phyloP scores from a whole-genome alignment of 2,113 vertebrate species.

The Bubalus kerabau region DNA sequence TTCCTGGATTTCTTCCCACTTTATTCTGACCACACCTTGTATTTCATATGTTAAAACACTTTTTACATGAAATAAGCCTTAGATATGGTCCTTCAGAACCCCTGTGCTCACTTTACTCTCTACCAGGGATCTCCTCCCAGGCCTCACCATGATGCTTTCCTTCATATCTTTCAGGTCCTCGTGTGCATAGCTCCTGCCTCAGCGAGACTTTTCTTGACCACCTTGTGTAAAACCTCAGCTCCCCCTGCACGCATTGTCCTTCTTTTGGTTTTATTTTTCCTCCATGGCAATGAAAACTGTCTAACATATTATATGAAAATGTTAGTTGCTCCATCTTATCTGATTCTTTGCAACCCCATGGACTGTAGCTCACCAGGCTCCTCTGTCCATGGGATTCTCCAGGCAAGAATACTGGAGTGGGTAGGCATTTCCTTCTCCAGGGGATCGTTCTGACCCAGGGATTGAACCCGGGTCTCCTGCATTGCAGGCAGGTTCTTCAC shows the following conservation, averaged over 20 bases:
- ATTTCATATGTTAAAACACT: not conserved
- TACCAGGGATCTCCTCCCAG: not conserved
- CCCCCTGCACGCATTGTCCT: fast-evolving
- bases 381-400: not conserved
- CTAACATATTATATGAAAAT: not conserved
- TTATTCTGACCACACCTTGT: not conserved
- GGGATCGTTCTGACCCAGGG: not conserved
- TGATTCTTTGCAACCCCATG: not conserved
- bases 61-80: not conserved
- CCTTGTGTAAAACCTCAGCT: not conserved
- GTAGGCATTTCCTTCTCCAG: not conserved
- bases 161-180: too few relatives aligned
- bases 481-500: not conserved
- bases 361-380: not conserved
- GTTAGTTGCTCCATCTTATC: not conserved
- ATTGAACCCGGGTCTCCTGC: not conserved
- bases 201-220: not conserved
- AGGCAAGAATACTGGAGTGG: not conserved
- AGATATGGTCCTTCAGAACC: not conserved
- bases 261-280: not conserved
- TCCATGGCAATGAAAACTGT: not conserved
- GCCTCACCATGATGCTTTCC: not conserved
- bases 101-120: not conserved
- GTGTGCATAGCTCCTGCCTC: not conserved
- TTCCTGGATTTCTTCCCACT: not conserved